phyloP scores from a whole-genome alignment of 2,113 vertebrate species.

The Toxotes chatareus region DNA sequence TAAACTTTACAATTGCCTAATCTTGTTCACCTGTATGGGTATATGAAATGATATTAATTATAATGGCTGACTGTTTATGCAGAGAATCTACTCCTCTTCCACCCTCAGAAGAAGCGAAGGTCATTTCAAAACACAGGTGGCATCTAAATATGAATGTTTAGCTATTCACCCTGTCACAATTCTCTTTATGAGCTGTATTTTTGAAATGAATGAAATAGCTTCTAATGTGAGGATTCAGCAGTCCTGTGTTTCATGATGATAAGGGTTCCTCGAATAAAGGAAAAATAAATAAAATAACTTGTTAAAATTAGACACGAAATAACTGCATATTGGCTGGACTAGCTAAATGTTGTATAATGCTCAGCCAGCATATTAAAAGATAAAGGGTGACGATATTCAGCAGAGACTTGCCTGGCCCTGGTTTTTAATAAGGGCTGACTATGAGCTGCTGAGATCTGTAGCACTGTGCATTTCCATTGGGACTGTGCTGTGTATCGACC shows the following conservation, averaged over 20 bases:
- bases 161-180: constrained; percentile 42
- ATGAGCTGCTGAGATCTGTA: constrained; percentile 69
- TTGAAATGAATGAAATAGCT: constrained; percentile 52
- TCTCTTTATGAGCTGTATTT: constrained; percentile 41
- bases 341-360: constrained; percentile 56
- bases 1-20: not conserved
- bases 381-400: constrained; percentile 69
- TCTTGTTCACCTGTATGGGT: constrained; percentile 22
- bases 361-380: constrained; percentile 58
- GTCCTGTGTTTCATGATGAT: constrained; percentile 60
- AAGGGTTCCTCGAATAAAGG: constrained; percentile 58
- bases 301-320: constrained; percentile 61
- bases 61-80: constrained; percentile 9
- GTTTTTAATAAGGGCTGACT: constrained; percentile 74
- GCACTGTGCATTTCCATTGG: constrained; percentile 64
- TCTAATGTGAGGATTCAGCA: constrained; percentile 60
- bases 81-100: constrained; percentile 16
- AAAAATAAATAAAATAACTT: constrained; percentile 63
- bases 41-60: constrained; percentile 10
- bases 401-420: constrained; percentile 46
- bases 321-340: constrained; percentile 49
- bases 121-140: constrained; percentile 39
- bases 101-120: constrained; percentile 7
- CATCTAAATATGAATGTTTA: constrained; percentile 49
- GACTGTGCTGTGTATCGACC: constrained; percentile 66